Evolutionary conservation across 1,140 invertebrate species (phyloP).

Genomic region (Caenorhabditis remanei): DNA sequence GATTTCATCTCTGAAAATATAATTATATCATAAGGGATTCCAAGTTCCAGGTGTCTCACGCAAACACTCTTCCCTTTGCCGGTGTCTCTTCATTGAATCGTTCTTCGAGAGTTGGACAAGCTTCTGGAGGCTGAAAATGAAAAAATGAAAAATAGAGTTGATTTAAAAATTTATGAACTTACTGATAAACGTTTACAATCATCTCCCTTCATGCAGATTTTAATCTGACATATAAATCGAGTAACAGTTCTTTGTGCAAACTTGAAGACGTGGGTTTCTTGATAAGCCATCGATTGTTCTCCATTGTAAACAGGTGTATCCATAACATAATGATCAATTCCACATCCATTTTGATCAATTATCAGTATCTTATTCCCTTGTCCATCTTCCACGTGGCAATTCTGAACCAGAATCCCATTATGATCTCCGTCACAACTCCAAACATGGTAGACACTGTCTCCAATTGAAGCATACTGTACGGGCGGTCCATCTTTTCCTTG

Average conservation of each 20-base stretch:
- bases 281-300: constrained; percentile 73
- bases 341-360: constrained; percentile 77
- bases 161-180: constrained; percentile 21
- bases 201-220: constrained; percentile 76
- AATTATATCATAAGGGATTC: background rate
- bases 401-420: constrained; percentile 75
- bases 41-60: background rate
- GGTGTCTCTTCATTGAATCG: constrained; percentile 35
- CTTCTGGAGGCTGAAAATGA: constrained; percentile 71
- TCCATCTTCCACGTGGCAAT: constrained; percentile 76
- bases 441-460: constrained; percentile 75
- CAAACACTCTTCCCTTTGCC: constrained; percentile 30
- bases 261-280: constrained; percentile 77
- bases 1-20: constrained; percentile 55
- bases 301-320: constrained; percentile 73
- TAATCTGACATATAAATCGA: constrained; percentile 75
- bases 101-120: constrained; percentile 72
- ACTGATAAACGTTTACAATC: constrained; percentile 73
- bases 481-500: constrained; percentile 74
- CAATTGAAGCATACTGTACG: constrained; percentile 74
- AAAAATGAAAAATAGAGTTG: constrained; percentile 8
- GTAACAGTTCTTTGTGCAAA: constrained; percentile 78
- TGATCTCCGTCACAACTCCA: constrained; percentile 73
- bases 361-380: constrained; percentile 76
- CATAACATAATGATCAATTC: constrained; percentile 76